Evolutionary conservation across 2,888 invertebrate species (phyloP).

Genomic region (Xiphydria camelus): DNA sequence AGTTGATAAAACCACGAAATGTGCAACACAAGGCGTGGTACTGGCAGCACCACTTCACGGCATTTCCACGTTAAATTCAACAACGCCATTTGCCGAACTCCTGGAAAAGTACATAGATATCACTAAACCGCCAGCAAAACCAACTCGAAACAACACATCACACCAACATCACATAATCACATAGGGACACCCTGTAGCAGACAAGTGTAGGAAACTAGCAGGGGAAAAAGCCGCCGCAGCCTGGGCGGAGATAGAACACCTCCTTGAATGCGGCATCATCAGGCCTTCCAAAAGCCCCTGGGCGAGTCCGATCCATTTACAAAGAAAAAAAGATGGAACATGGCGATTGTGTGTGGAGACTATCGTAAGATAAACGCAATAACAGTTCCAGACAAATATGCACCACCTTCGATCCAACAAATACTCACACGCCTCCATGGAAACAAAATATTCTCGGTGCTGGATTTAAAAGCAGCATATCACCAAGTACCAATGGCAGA

Average conservation of each 20-base stretch:
- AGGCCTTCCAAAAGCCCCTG: neutral
- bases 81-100: constrained; percentile 1
- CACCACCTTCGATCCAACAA: neutral
- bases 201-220: neutral
- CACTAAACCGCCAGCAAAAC: constrained; percentile 4
- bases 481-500: too few species aligned
- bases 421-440: neutral
- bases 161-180: neutral
- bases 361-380: too few species aligned
- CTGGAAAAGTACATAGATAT: constrained; percentile 8
- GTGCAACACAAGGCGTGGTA: constrained; percentile 12
- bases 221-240: neutral
- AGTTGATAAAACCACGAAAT: constrained; percentile 13
- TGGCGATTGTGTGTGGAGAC: neutral
- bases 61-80: constrained; percentile 10
- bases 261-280: neutral
- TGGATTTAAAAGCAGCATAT: too few species aligned
- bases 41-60: neutral
- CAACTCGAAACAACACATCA: neutral
- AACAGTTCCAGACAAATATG: too few species aligned
- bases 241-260: neutral
- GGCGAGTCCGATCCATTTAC: constrained; percentile 1
- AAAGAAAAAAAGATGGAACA: too few species aligned
- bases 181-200: neutral
- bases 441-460: too few species aligned